Percentiles rank a stretch among this genome's conserved stretches.
These are phyloP conservation scores for Ophraella communa DNA, from an alignment of 2,888 invertebrate genomes.

Conservation along the genomic window DNA sequence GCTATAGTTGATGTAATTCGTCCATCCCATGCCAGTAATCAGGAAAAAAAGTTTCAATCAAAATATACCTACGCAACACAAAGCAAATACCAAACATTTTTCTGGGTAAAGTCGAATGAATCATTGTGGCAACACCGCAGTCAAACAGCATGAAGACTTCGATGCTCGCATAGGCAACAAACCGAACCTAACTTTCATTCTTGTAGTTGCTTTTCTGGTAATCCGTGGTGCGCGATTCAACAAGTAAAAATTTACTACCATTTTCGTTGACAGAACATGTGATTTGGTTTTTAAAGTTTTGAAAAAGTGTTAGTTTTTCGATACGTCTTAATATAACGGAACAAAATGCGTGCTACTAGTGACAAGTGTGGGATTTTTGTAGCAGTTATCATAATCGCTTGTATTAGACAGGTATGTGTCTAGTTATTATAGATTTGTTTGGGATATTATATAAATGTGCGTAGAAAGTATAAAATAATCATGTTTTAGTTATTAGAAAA, in stretches of 20 bases:
- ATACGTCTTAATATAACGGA: conserved; percentile 2
- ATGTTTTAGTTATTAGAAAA: no score
- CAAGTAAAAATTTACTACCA: conserved; percentile 15
- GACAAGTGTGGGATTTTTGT: conserved; percentile 33
- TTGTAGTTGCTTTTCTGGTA: conserved; percentile 22
- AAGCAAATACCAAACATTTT: no score
- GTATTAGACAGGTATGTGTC: conserved; percentile 31
- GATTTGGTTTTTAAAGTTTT: conserved; percentile 21
- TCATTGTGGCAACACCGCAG: not conserved
- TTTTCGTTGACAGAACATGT: conserved; percentile 36
- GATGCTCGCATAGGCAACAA: conserved; percentile 34
- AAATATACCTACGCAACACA: no score
- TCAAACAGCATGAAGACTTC: conserved; percentile 34
- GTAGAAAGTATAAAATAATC: no score
- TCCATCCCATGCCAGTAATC: no score
- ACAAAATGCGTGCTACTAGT: conserved; percentile 29
- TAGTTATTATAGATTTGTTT: not conserved
- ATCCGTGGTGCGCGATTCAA: conserved; percentile 13
- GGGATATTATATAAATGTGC: not conserved
- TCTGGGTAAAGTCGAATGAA: not conserved
- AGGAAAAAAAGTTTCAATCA: no score
- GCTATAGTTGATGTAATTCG: no score
- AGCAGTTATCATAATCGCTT: conserved; percentile 27
- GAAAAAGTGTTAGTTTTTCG: conserved; percentile 7
- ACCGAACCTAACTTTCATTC: conserved; percentile 33